Evolutionary conservation across 2,113 vertebrate species (phyloP).

Genomic region (Variabilichromis moorii): DNA sequence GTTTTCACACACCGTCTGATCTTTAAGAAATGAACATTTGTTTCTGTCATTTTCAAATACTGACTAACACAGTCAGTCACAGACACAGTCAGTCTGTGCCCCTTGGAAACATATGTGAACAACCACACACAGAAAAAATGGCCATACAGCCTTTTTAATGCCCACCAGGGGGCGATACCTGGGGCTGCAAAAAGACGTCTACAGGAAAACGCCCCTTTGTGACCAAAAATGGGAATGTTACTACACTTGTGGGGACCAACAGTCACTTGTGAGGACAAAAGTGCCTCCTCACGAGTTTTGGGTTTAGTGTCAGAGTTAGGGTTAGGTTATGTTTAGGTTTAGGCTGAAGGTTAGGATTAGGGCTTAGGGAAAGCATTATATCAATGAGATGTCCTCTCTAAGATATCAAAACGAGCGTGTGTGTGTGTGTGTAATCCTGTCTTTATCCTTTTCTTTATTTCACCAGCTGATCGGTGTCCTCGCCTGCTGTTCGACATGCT

Average conservation of each 20-base stretch:
- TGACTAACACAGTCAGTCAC: background rate
- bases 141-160: background rate
- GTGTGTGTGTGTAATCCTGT: background rate
- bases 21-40: background rate
- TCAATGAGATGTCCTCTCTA: background rate
- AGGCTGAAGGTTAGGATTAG: accelerated
- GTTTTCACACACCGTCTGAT: background rate
- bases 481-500: background rate
- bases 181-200: background rate
- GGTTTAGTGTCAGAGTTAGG: accelerated
- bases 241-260: accelerated
- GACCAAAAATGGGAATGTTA: background rate
- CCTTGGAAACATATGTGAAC: background rate
- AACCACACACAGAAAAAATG: background rate
- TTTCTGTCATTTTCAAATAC: background rate
- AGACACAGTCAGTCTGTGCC: background rate
- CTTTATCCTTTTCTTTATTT: background rate
- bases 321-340: background rate
- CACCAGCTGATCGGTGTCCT: background rate
- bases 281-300: background rate
- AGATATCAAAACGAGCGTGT: background rate
- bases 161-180: background rate
- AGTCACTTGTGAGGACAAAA: background rate
- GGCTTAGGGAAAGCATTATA: background rate
- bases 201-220: background rate